Conservation (phyloP, 2,113 vertebrate species). For the Calypte anna region DNA sequence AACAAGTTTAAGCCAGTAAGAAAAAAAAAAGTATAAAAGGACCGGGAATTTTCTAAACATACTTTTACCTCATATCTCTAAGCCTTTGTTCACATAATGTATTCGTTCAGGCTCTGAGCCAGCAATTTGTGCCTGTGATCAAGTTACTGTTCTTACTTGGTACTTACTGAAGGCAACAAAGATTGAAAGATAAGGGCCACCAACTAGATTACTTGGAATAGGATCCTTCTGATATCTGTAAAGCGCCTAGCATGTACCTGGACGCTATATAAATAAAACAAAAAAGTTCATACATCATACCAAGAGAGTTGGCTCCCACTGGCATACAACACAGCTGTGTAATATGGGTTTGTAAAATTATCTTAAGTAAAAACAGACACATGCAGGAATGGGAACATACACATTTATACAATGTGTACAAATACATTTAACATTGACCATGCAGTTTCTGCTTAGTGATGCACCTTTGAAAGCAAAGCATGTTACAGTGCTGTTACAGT, state of each 20-base stretch:
- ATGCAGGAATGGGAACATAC: constrained; percentile 69
- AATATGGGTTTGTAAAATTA: constrained; percentile 17
- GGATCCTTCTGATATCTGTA: constrained; percentile 63
- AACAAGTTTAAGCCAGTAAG: background rate
- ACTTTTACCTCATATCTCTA: background rate
- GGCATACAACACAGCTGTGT: constrained; percentile 17
- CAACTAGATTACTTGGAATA: background rate
- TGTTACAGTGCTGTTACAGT: background rate
- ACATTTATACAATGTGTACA: constrained; percentile 71
- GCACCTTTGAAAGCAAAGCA: constrained; percentile 41
- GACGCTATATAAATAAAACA: constrained; percentile 67
- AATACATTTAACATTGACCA: constrained; percentile 66
- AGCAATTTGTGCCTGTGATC: background rate
- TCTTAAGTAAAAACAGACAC: constrained; percentile 48
- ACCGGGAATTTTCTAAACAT: background rate
- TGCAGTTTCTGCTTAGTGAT: constrained; percentile 50
- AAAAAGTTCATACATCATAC: constrained; percentile 15
- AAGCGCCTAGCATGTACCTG: constrained; percentile 61
- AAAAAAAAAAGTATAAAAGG: background rate
- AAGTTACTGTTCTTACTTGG: background rate
- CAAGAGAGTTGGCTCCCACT: constrained; percentile 25
- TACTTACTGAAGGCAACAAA: background rate
- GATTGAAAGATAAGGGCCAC: background rate
- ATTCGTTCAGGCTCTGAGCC: constrained; percentile 17
- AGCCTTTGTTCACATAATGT: background rate